Conservation (phyloP, 2,797 vertebrate genomes). For the Malurus leucopterus region DNA sequence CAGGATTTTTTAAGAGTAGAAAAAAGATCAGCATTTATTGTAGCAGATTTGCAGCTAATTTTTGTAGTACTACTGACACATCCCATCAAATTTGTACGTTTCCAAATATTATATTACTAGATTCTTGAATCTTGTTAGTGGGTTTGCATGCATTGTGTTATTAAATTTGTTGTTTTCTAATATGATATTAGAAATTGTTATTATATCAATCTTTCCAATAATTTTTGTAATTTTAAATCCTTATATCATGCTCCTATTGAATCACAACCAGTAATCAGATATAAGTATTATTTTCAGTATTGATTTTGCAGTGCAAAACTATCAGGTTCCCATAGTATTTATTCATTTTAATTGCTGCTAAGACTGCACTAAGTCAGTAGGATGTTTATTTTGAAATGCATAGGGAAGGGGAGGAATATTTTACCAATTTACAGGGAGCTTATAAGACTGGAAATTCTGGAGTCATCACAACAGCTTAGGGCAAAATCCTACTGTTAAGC, state of each 20-base stretch:
- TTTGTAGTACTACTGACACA: neutral
- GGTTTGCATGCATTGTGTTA: neutral
- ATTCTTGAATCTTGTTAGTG: neutral
- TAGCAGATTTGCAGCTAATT: constrained; percentile 2
- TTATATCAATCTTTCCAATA: constrained; percentile 56
- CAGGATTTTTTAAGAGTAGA: neutral
- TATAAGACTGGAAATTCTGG: neutral
- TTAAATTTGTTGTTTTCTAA: constrained; percentile 48
- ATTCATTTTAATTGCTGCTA: constrained; percentile 28
- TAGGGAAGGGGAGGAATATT: neutral
- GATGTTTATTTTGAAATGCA: neutral
- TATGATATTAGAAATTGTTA: constrained; percentile 42
- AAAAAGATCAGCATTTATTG: constrained; percentile 7
- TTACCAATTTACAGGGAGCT: constrained; percentile 16
- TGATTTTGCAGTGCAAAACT: constrained; percentile 22
- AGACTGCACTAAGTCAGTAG: neutral
- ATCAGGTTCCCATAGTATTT: neutral
- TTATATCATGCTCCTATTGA: constrained; percentile 10
- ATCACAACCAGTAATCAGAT: constrained; percentile 31
- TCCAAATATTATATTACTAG: neutral
- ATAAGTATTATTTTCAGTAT: constrained; percentile 17
- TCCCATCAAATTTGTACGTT: neutral
- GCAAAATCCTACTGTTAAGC: constrained; percentile 20
- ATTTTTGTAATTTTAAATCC: constrained; percentile 53
- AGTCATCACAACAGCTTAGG: neutral